Percentiles rank a stretch among this genome's conserved stretches.
phyloP scores from a whole-genome alignment of 2,888 invertebrate species.

The Drosophila pullipes region DNA sequence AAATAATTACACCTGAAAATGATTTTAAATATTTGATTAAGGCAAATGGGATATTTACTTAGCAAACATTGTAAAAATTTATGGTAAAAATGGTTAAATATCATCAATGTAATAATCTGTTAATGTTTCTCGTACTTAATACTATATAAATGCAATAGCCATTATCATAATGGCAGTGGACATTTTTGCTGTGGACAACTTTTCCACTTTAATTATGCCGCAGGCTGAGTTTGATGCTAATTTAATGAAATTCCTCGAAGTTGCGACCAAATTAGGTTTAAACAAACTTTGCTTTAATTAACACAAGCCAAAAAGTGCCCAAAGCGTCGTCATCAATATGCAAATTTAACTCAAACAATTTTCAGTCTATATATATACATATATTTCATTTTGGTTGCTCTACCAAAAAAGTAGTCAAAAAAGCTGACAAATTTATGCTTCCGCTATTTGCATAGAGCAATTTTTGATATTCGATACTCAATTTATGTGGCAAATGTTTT shows the following conservation, averaged over 20 bases:
- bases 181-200: constrained; percentile 4
- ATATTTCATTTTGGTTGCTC: background rate
- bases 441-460: background rate
- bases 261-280: constrained; percentile 44
- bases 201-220: constrained; percentile 17
- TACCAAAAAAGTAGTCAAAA: background rate
- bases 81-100: background rate
- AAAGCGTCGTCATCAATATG: constrained; percentile 46
- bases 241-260: constrained; percentile 41
- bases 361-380: constrained; percentile 4
- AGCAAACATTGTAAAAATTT: background rate
- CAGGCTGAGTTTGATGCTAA: constrained; percentile 21
- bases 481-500: constrained; percentile 3
- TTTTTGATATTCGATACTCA: constrained; percentile 26
- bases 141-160: background rate
- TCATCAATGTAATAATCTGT: background rate
- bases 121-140: background rate
- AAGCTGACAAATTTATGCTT: background rate
- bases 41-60: background rate
- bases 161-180: background rate
- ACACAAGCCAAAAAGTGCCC: constrained; percentile 14
- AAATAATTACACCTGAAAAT: background rate
- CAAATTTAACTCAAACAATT: constrained; percentile 40
- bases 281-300: constrained; percentile 55
- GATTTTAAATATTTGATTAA: background rate